Conservation (phyloP, 2,113 vertebrate species). For the Thomomys bottae region DNA sequence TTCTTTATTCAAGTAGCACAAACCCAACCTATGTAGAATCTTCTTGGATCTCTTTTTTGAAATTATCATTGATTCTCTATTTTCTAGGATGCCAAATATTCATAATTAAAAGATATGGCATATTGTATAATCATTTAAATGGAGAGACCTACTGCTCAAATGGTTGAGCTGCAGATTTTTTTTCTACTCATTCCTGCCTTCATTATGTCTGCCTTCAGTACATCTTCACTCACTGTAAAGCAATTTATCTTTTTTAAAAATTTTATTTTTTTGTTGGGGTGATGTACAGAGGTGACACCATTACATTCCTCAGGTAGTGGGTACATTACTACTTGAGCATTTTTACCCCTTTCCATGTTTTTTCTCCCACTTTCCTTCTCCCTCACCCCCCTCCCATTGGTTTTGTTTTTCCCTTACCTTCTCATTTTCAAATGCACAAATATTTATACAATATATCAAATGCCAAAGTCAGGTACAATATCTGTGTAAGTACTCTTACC, state of each 20-base stretch:
- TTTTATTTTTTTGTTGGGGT: too few species aligned
- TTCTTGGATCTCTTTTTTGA: not conserved
- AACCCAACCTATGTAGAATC: not conserved
- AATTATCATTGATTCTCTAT: not conserved
- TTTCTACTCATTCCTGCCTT: not conserved
- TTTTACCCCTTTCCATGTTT: too few species aligned
- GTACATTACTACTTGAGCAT: too few species aligned
- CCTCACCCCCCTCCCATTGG: too few species aligned
- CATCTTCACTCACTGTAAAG: not conserved
- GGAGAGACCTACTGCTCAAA: not conserved
- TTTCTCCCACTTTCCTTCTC: too few species aligned
- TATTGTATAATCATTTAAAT: not conserved
- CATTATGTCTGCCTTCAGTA: conserved; percentile 4
- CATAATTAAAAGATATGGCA: not conserved
- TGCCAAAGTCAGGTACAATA: too few species aligned
- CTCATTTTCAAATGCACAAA: too few species aligned
- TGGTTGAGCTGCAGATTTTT: not conserved
- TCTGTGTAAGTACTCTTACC: not conserved
- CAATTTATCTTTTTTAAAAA: not conserved
- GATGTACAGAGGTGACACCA: too few species aligned
- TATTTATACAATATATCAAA: too few species aligned
- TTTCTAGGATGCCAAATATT: not conserved
- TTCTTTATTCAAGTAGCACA: conserved; percentile 21
- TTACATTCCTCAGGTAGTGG: too few species aligned
- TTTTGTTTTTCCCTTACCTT: too few species aligned